A percentile compares a stretch with the other conserved stretches of the same genome.
These are phyloP conservation scores for Anthoscopus minutus DNA, from an alignment of 2,113 vertebrate species.

Conservation along the genomic window DNA sequence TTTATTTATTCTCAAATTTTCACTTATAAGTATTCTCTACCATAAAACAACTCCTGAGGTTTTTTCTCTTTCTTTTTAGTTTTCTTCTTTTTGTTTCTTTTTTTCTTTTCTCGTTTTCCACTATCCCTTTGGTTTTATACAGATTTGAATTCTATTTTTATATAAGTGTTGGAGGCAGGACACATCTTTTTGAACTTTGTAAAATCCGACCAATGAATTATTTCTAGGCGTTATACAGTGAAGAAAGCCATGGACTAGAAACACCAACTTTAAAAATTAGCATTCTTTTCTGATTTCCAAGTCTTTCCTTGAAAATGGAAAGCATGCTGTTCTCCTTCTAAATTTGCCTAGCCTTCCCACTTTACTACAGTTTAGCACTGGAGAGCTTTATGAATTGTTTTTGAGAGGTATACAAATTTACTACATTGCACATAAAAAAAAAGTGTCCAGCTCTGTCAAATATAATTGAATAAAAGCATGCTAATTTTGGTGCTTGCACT, in stretches of 20 bases:
- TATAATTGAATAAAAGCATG: slow-evolving; percentile 51
- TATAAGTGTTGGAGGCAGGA: not conserved
- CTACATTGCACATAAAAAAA: not conserved
- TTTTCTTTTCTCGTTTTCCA: not conserved
- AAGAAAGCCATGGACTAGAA: not conserved
- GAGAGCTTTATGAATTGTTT: slow-evolving; percentile 6
- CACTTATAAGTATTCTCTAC: not conserved
- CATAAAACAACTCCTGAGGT: not conserved
- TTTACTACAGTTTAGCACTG: not conserved
- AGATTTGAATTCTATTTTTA: not conserved
- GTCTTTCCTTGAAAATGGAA: not conserved
- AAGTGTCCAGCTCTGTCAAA: not conserved
- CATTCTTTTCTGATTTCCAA: not conserved
- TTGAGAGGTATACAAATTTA: slow-evolving; percentile 42
- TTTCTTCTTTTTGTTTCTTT: not conserved
- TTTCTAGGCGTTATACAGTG: not conserved
- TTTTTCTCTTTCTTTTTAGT: not conserved
- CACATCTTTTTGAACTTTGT: not conserved
- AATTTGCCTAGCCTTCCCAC: not conserved
- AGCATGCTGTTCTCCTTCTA: not conserved
- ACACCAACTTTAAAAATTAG: not conserved
- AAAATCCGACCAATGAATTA: not conserved
- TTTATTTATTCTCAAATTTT: not conserved
- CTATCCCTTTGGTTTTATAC: not conserved
- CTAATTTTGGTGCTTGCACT: slow-evolving; percentile 32